phyloP scores from a whole-genome alignment of 1,140 invertebrate genomes.

The Andricus grossulariae region DNA sequence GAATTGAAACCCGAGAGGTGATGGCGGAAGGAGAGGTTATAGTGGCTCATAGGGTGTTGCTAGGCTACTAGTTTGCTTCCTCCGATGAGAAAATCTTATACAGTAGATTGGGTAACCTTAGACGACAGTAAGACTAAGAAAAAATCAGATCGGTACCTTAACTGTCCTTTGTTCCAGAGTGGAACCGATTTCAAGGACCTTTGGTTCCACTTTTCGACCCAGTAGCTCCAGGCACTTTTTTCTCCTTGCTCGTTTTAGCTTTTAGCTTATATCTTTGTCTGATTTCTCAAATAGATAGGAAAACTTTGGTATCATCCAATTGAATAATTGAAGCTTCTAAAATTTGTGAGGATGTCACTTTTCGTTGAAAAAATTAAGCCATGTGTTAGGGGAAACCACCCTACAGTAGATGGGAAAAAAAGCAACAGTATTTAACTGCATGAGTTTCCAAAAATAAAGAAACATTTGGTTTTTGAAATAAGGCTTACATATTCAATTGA shows the following conservation, averaged over 20 bases:
- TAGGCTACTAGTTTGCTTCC: conserved; percentile 68
- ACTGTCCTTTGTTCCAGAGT: conserved; percentile 46
- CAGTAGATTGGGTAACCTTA: conserved; percentile 47
- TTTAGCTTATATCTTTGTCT: too few species aligned
- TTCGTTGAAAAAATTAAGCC: too few species aligned
- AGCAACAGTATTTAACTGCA: too few species aligned
- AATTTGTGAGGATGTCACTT: too few species aligned
- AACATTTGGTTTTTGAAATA: too few species aligned
- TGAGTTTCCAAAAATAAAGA: too few species aligned
- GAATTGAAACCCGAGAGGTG: conserved; percentile 65
- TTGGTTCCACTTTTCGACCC: conserved; percentile 48
- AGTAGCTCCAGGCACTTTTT: conserved; percentile 38
- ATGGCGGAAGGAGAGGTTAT: conserved; percentile 56
- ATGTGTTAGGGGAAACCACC: too few species aligned
- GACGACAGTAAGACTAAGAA: conserved; percentile 46
- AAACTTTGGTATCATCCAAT: too few species aligned
- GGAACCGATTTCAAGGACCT: conserved; percentile 48
- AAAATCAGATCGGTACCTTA: conserved; percentile 49
- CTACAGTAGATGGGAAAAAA: too few species aligned
- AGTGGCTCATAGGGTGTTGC: conserved; percentile 68
- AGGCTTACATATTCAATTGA: too few species aligned
- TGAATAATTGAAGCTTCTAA: too few species aligned
- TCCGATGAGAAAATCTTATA: conserved; percentile 44
- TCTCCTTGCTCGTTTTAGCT: conserved; percentile 37
- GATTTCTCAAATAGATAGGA: too few species aligned